Conservation (phyloP, 2,888 invertebrate genomes). For the Athalia cordata region DNA sequence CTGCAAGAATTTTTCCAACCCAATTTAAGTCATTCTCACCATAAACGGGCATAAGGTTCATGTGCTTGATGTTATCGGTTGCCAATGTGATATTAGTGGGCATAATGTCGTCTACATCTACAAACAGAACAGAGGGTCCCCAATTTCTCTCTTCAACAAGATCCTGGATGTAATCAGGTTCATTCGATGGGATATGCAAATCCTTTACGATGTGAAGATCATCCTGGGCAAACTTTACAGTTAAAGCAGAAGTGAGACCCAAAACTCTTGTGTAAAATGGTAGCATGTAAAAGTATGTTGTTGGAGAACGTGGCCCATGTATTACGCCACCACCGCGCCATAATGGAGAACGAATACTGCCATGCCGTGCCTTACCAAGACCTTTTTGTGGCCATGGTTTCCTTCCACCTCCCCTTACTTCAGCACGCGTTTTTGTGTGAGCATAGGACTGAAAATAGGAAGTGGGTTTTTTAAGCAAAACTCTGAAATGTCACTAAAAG, state of each 20-base stretch:
- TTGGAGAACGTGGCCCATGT: slow-evolving; percentile 95
- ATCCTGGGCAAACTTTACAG: slow-evolving; percentile 95
- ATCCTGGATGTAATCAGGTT: slow-evolving; percentile 85
- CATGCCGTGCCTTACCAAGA: slow-evolving; percentile 91
- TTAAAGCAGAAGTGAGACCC: slow-evolving; percentile 89
- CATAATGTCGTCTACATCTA: slow-evolving; percentile 93
- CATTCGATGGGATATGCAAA: slow-evolving; percentile 89
- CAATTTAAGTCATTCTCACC: slow-evolving; percentile 74
- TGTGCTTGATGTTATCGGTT: slow-evolving; percentile 84
- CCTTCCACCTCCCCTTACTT: slow-evolving; percentile 90
- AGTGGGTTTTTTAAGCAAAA: neutral
- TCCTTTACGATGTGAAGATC: slow-evolving; percentile 93
- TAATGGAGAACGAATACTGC: slow-evolving; percentile 92
- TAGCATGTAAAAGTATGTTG: slow-evolving; percentile 94
- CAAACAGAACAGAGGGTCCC: slow-evolving; percentile 96
- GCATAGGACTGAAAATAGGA: slow-evolving; percentile 79
- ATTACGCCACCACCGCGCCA: slow-evolving; percentile 88
- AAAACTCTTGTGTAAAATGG: slow-evolving; percentile 84
- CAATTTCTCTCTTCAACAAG: slow-evolving; percentile 90
- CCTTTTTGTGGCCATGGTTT: slow-evolving; percentile 99
- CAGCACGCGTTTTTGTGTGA: slow-evolving; percentile 86
- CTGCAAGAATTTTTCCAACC: neutral
- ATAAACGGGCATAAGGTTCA: slow-evolving; percentile 97
- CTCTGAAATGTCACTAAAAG: neutral
- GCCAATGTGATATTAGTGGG: slow-evolving; percentile 92